These are phyloP conservation scores for Drosophila pandora DNA, from an alignment of 1,140 invertebrate species.

Conservation along the genomic window DNA sequence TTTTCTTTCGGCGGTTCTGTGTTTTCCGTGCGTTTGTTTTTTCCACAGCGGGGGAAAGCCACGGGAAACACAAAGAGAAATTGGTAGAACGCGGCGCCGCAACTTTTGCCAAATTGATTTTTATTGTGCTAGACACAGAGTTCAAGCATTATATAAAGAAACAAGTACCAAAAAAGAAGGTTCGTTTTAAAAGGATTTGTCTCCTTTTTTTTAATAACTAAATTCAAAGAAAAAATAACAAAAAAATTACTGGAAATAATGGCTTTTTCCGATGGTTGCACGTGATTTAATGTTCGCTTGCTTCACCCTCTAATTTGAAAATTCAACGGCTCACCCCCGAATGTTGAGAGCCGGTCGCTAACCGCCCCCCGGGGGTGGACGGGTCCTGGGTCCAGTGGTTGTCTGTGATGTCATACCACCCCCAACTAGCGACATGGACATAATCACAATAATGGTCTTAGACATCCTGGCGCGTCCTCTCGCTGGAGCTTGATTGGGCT, in stretches of 20 bases:
- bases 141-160: slow-evolving; percentile 52
- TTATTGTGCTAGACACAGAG: slow-evolving; percentile 63
- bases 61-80: slow-evolving; percentile 56
- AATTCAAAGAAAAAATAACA: slow-evolving; percentile 6
- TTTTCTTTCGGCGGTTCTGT: slow-evolving; percentile 33
- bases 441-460: slow-evolving; percentile 72
- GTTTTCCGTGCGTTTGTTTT: slow-evolving; percentile 26
- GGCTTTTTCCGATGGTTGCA: slow-evolving; percentile 39
- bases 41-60: slow-evolving; percentile 27
- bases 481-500: slow-evolving; percentile 10
- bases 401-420: slow-evolving; percentile 66
- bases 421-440: slow-evolving; percentile 43
- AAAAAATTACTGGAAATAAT: background rate
- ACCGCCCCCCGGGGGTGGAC: slow-evolving; percentile 35
- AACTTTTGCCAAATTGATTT: slow-evolving; percentile 76
- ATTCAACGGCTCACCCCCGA: slow-evolving; percentile 39
- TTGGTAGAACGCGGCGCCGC: slow-evolving; percentile 50
- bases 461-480: slow-evolving; percentile 63
- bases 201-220: background rate
- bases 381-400: background rate
- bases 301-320: slow-evolving; percentile 39
- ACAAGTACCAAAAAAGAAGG: slow-evolving; percentile 24
- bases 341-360: slow-evolving; percentile 59
- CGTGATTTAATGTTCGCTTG: slow-evolving; percentile 59
- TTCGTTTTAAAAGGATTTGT: slow-evolving; percentile 16